Base-by-base conservation (phyloP, 2,888 invertebrate species). In the Eucera pruinosa region DNA sequence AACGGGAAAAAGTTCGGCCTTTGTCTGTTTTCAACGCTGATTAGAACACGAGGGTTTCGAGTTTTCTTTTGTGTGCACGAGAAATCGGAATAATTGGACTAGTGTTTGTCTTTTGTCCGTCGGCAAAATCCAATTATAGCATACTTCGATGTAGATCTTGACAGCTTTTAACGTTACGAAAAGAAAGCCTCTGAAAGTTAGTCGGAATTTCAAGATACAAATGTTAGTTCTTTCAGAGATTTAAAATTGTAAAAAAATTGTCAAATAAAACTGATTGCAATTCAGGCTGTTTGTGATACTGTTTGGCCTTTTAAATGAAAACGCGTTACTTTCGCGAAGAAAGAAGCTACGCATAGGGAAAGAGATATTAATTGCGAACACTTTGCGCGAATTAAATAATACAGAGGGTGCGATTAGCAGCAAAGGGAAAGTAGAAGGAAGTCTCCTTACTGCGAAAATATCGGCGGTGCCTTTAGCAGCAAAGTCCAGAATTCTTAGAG, bases 381-480 rank as follows among this genome's bases (percentile, higher is more conserved):
- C 20, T 58, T 54, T 30, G 6, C 18, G 30, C 36, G 43, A 36
- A 30, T 58, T 48, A 64, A 74, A 74, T 57, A 74, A 74, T 73
- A 73, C 64, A 33, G n/a, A 25, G n/a, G 30, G 45, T 23, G 18
- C 39, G 65, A 64, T 73, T 64, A 45, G 39, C 65, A 23, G 39
- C 57, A 50, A 73, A 73, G 23, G 23, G 50, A 45, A 58, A 58
- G 11, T 36, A 23, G n/a, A 45, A 45, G 50, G 30, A 48, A 55
- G 52, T 15, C 39, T 66, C n/a, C 55, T 74, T 76, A 64, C 69
- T 69, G 54, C 58, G 30, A 64, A 77, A 73, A 57, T 79, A 58
- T 69, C 64, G 58, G 67, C 58, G 48, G 55, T 67, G 67, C 39
- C 65, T 33, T 13, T 18, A 9, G 48, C 23, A 23, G 30, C 30